Conservation (phyloP, 1,140 invertebrate genomes). For the Melitaea cinxia region DNA sequence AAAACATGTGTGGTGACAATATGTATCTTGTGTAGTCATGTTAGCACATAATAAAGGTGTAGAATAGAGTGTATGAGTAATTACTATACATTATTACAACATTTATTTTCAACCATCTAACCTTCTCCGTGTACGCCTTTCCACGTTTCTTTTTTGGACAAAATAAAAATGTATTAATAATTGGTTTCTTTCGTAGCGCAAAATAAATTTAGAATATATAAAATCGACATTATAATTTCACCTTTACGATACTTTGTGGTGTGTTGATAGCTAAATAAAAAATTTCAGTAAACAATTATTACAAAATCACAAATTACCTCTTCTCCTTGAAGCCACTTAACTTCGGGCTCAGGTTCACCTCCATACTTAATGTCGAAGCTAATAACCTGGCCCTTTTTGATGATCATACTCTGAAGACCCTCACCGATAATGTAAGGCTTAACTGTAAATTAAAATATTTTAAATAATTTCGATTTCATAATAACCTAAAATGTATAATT, state of each 20-base stretch:
- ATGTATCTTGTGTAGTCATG: slow-evolving; percentile 46
- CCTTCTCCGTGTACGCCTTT: slow-evolving; percentile 76
- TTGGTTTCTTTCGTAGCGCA: background rate
- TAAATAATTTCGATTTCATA: background rate
- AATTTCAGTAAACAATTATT: background rate
- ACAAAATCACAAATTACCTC: slow-evolving; percentile 81
- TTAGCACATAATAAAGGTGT: slow-evolving; percentile 71
- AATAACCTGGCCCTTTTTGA: slow-evolving; percentile 97
- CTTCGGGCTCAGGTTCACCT: slow-evolving; percentile 96
- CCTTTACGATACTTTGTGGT: background rate
- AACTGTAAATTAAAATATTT: slow-evolving; percentile 80
- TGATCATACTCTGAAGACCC: slow-evolving; percentile 90
- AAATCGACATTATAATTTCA: background rate
- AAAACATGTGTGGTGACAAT: slow-evolving; percentile 37
- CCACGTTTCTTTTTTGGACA: slow-evolving; percentile 78
- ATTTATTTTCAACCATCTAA: slow-evolving; percentile 71
- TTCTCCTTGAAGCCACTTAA: slow-evolving; percentile 89
- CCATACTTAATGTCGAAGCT: slow-evolving; percentile 97
- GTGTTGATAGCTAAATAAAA: background rate
- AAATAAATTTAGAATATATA: background rate
- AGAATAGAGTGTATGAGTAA: slow-evolving; percentile 56
- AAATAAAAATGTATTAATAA: slow-evolving; percentile 62
- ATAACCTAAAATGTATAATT: no score
- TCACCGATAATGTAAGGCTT: slow-evolving; percentile 96
- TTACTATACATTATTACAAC: slow-evolving; percentile 72